phyloP scores from a whole-genome alignment of 2,888 invertebrate genomes.

The Amphipoea lucens region DNA sequence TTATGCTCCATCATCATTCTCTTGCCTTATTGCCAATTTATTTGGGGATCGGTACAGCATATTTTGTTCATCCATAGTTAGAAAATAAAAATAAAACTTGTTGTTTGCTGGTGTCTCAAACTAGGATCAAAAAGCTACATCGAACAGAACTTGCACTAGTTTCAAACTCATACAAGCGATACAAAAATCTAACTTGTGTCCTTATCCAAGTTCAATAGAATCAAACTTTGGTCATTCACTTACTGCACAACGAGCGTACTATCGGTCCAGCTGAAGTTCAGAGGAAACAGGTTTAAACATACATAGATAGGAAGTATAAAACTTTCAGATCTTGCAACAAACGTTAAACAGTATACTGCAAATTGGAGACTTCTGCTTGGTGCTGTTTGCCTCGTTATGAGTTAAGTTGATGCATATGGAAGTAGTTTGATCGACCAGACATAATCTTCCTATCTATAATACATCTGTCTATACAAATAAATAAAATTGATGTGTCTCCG shows the following conservation, averaged over 20 bases:
- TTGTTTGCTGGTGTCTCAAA: neutral
- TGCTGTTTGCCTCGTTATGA: neutral
- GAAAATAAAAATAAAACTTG: neutral
- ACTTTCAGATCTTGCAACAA: conserved; percentile 26
- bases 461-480: no score
- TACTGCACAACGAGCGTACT: conserved; percentile 21
- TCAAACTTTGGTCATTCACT: conserved; percentile 46
- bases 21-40: no score
- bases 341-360: conserved; percentile 22
- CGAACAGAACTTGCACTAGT: conserved; percentile 1
- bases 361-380: conserved; percentile 29
- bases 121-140: neutral
- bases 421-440: neutral
- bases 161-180: conserved; percentile 9
- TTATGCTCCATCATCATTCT: no score
- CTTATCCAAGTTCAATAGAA: conserved; percentile 30
- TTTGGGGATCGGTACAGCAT: no score
- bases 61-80: no score
- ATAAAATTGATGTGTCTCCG: no score
- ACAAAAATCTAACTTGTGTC: conserved; percentile 29
- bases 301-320: conserved; percentile 7
- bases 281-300: conserved; percentile 31
- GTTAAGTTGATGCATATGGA: neutral
- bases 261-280: conserved; percentile 10
- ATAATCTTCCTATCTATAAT: neutral